Evolutionary conservation across 2,113 vertebrate genomes (phyloP).

Genomic region (Rhinichthys klamathensis): DNA sequence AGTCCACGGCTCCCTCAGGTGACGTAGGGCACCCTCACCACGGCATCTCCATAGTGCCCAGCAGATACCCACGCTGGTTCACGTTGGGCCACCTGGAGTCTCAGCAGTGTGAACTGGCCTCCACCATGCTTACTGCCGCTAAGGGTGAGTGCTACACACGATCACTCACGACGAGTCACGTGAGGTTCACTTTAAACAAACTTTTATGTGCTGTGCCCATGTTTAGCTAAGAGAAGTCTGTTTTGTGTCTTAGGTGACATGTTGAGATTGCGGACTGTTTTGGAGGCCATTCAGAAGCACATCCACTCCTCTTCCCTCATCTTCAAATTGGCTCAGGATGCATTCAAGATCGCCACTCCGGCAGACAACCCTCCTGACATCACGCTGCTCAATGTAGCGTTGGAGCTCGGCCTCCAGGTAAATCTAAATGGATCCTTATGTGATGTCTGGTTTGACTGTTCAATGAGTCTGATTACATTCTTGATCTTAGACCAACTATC

Average conservation of each 20-base stretch:
- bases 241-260: conserved; percentile 83
- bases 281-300: conserved; percentile 98
- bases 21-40: conserved; percentile 93
- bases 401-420: conserved; percentile 98
- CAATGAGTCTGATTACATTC: background rate
- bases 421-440: background rate
- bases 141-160: conserved; percentile 76
- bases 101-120: conserved; percentile 97
- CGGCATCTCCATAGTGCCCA: conserved; percentile 93
- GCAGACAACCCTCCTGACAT: conserved; percentile 91
- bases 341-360: conserved; percentile 97
- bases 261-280: conserved; percentile 90
- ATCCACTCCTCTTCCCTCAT: conserved; percentile 98
- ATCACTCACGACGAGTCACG: background rate
- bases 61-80: conserved; percentile 97
- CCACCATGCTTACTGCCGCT: conserved; percentile 97
- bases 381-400: conserved; percentile 92
- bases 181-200: conserved; percentile 17
- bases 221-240: background rate
- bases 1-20: conserved; percentile 85
- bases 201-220: background rate
- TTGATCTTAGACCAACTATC: background rate
- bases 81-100: conserved; percentile 98
- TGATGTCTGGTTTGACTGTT: background rate
- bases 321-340: conserved; percentile 98